phyloP scores from a whole-genome alignment of 2,797 vertebrate genomes.

The Coregonus sp. region DNA sequence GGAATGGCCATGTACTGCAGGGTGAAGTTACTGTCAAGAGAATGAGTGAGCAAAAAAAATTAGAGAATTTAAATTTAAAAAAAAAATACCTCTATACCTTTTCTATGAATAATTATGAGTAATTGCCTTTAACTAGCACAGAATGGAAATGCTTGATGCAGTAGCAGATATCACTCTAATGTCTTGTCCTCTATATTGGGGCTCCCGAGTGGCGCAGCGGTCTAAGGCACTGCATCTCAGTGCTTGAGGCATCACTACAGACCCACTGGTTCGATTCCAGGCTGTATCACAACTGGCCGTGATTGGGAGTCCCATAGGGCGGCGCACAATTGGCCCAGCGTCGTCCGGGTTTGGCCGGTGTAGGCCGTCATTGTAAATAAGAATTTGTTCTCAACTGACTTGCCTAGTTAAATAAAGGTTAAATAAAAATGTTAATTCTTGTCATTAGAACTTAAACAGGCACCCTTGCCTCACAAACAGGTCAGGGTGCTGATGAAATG shows the following conservation, averaged over 20 bases:
- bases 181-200: neutral
- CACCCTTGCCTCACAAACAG: slow-evolving; percentile 18
- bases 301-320: too few relatives aligned
- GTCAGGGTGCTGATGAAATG: slow-evolving; percentile 67
- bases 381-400: too few relatives aligned
- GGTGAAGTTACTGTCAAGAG: slow-evolving; percentile 83
- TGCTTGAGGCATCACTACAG: too few relatives aligned
- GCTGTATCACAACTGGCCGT: too few relatives aligned
- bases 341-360: too few relatives aligned
- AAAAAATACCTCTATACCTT: neutral
- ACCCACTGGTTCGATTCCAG: too few relatives aligned
- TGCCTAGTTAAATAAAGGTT: too few relatives aligned
- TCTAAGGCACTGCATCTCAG: too few relatives aligned
- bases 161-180: neutral
- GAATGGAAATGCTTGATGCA: slow-evolving; percentile 42
- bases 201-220: too few relatives aligned
- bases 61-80: too few relatives aligned
- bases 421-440: neutral
- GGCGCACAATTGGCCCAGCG: too few relatives aligned
- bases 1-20: slow-evolving; percentile 91
- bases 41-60: neutral
- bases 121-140: slow-evolving; percentile 41
- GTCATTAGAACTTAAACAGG: neutral
- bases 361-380: too few relatives aligned
- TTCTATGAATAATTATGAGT: neutral